A percentile compares a stretch with the other conserved stretches of the same genome.
Evolutionary conservation across 2,888 invertebrate genomes (phyloP).

Genomic region (Diloba caeruleocephala): DNA sequence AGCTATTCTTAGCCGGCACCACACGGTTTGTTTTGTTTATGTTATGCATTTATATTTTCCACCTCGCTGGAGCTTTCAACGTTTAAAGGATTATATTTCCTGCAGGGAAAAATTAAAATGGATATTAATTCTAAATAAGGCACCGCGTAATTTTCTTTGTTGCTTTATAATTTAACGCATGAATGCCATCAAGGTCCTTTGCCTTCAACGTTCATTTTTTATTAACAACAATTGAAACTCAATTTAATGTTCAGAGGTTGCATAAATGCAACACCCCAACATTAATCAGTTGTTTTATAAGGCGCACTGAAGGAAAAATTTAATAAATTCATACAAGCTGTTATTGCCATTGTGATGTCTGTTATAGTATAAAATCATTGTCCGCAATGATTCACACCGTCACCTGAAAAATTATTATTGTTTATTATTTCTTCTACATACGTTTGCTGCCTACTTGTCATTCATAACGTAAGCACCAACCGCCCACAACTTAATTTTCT

Average conservation of each 20-base stretch:
- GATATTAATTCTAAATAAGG: conserved; percentile 6
- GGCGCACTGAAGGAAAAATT: conserved; percentile 64
- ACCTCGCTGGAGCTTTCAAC: too few relatives aligned
- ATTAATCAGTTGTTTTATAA: conserved; percentile 66
- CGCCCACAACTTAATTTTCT: conserved; percentile 24
- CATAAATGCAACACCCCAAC: conserved; percentile 55
- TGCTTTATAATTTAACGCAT: conserved; percentile 11
- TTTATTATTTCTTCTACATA: conserved; percentile 25
- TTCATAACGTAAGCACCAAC: not conserved
- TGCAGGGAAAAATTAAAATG: not conserved
- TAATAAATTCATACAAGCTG: conserved; percentile 61
- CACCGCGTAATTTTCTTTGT: conserved; percentile 4
- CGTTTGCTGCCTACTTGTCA: conserved; percentile 6
- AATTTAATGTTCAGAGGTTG: conserved; percentile 53
- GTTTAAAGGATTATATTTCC: too few relatives aligned
- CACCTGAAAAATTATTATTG: conserved; percentile 42
- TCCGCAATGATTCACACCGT: conserved; percentile 63
- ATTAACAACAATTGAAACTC: conserved; percentile 57
- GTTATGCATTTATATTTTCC: too few relatives aligned
- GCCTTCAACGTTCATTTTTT: conserved; percentile 29
- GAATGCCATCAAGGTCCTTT: conserved; percentile 2
- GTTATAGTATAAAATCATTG: conserved; percentile 50
- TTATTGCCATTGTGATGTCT: conserved; percentile 70
- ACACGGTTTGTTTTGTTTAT: too few relatives aligned
- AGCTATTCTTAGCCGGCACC: too few relatives aligned